phyloP scores from a whole-genome alignment of 1,140 invertebrate genomes.

The Pseudomyrmex cubaensis region DNA sequence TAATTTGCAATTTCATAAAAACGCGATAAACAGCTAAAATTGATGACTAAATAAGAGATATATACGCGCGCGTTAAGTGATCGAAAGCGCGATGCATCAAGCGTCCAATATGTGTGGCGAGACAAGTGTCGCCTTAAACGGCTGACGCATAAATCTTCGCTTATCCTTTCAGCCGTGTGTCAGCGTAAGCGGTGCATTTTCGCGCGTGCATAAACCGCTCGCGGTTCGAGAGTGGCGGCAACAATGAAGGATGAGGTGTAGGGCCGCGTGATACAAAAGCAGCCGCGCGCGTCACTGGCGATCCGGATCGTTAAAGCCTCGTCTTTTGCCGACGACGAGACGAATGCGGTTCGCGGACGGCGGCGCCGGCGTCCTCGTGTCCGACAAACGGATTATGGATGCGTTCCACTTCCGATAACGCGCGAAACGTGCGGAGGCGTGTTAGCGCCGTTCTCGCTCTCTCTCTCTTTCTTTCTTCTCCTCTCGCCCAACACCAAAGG shows the following conservation, averaged over 20 bases:
- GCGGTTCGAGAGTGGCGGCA: constrained; percentile 25
- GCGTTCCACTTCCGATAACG: constrained; percentile 68
- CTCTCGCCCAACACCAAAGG: too few species aligned
- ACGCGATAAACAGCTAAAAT: constrained; percentile 10
- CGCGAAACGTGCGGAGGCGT: constrained; percentile 57
- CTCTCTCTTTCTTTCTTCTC: too few species aligned
- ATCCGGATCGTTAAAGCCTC: constrained; percentile 67
- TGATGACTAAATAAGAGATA: constrained; percentile 13
- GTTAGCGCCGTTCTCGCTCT: constrained; percentile 1
- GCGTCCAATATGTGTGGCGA: constrained; percentile 1
- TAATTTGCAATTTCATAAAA: not conserved
- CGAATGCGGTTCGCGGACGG: constrained; percentile 52
- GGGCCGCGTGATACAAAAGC: constrained; percentile 17
- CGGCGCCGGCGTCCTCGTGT: constrained; percentile 41
- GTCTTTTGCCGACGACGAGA: constrained; percentile 54
- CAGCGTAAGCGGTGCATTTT: constrained; percentile 26
- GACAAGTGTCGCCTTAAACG: constrained; percentile 53
- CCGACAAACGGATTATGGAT: constrained; percentile 67
- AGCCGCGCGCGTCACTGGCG: constrained; percentile 45
- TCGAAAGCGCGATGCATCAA: constrained; percentile 16
- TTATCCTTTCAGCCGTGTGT: constrained; percentile 47
- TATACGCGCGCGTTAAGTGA: not conserved
- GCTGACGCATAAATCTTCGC: constrained; percentile 53
- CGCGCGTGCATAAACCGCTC: constrained; percentile 45
- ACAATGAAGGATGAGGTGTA: constrained; percentile 45